Percentiles rank a stretch among this genome's conserved stretches.
Conservation (phyloP, 1,140 invertebrate species). For the Drosophila orena region DNA sequence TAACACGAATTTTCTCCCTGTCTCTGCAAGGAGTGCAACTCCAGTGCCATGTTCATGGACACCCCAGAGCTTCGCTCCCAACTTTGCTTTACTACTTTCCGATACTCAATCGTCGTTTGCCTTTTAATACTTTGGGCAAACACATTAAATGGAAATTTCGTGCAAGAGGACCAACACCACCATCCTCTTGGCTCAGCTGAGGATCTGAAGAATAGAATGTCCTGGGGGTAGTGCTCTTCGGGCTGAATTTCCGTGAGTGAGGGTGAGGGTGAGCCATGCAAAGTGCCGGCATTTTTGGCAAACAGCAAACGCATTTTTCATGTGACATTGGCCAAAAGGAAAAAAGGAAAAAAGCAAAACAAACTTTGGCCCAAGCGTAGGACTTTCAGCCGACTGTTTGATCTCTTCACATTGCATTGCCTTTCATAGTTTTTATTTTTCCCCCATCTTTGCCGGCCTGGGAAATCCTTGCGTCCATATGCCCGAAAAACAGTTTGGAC, state of each 20-base stretch:
- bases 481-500: conserved; percentile 56
- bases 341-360: conserved; percentile 69
- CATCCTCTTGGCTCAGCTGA: conserved; percentile 17
- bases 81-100: conserved; percentile 75
- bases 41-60: conserved; percentile 33
- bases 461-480: conserved; percentile 72
- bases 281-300: conserved; percentile 72
- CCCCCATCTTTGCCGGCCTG: conserved; percentile 26
- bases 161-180: conserved; percentile 57
- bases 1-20: background rate
- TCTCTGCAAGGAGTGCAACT: conserved; percentile 8
- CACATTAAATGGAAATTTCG: conserved; percentile 83
- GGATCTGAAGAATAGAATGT: conserved; percentile 28
- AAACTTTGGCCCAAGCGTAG: conserved; percentile 65
- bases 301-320: conserved; percentile 73
- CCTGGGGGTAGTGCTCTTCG: conserved; percentile 13
- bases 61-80: conserved; percentile 44
- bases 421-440: conserved; percentile 1
- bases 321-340: conserved; percentile 75
- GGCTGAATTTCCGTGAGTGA: conserved; percentile 8
- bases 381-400: conserved; percentile 61
- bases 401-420: conserved; percentile 61
- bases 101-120: conserved; percentile 80
- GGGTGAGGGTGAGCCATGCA: conserved; percentile 43
- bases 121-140: conserved; percentile 83